phyloP scores from a whole-genome alignment of 1,140 invertebrate species.

The Muscidifurax raptorellus region DNA sequence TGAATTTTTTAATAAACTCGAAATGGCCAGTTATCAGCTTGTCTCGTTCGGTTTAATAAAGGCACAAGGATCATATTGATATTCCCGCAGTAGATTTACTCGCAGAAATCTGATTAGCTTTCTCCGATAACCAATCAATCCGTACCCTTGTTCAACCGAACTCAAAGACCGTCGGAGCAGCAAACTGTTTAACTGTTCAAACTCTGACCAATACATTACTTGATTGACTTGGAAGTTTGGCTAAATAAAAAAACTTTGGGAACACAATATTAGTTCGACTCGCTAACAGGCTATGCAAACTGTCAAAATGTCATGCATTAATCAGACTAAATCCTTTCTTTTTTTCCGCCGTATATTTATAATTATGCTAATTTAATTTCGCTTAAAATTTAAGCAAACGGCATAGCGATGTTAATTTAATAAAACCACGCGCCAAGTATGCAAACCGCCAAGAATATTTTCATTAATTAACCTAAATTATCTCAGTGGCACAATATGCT shows the following conservation, averaged over 20 bases:
- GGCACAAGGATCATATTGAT: neutral
- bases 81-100: neutral
- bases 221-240: neutral
- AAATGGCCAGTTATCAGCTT: neutral
- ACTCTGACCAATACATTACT: slow-evolving; percentile 16
- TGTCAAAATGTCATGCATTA: neutral
- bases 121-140: slow-evolving; percentile 30
- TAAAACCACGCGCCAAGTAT: too few species aligned
- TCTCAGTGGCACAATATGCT: too few species aligned
- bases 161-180: neutral
- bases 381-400: too few species aligned
- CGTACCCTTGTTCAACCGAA: neutral
- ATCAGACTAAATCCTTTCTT: neutral
- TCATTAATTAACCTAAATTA: too few species aligned
- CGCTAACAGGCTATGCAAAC: neutral
- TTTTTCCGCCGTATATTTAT: too few species aligned
- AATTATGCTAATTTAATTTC: too few species aligned
- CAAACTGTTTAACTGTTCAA: slow-evolving; percentile 16
- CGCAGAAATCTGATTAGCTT: neutral
- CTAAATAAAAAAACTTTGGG: neutral
- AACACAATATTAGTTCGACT: neutral
- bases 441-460: too few species aligned
- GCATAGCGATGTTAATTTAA: too few species aligned
- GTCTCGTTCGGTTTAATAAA: neutral
- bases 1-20: neutral